phyloP scores from a whole-genome alignment of 2,113 vertebrate genomes.

The Guaruba guarouba region DNA sequence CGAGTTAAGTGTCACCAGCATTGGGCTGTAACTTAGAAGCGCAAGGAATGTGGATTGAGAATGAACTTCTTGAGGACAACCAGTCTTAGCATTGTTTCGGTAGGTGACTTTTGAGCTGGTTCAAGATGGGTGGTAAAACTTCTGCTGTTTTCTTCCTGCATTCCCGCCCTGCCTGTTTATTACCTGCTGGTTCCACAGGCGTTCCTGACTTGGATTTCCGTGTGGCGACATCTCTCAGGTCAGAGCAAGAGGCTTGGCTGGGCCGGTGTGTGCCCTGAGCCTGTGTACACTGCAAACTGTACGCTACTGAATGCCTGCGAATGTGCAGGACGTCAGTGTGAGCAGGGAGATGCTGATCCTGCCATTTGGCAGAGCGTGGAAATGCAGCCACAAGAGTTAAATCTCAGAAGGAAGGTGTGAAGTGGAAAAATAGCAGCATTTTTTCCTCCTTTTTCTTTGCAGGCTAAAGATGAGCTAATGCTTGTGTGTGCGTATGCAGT shows the following conservation, averaged over 20 bases:
- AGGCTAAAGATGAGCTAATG: background rate
- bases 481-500: background rate
- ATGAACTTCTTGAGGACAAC: background rate
- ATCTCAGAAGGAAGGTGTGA: background rate
- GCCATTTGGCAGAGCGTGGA: background rate
- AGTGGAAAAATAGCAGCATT: background rate
- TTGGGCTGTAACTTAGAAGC: background rate
- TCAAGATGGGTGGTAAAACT: background rate
- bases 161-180: background rate
- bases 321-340: background rate
- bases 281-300: background rate
- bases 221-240: background rate
- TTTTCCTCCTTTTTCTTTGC: background rate
- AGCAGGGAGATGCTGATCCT: background rate
- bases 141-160: background rate
- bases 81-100: background rate
- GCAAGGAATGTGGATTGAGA: background rate
- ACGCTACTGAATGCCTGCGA: background rate
- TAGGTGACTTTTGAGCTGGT: background rate
- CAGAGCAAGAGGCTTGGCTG: background rate
- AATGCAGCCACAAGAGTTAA: background rate
- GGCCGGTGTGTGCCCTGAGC: accelerated
- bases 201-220: background rate
- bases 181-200: accelerated
- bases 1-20: background rate